Conservation (phyloP, 2,113 vertebrate genomes). For the Psittacula cyanocephala region DNA sequence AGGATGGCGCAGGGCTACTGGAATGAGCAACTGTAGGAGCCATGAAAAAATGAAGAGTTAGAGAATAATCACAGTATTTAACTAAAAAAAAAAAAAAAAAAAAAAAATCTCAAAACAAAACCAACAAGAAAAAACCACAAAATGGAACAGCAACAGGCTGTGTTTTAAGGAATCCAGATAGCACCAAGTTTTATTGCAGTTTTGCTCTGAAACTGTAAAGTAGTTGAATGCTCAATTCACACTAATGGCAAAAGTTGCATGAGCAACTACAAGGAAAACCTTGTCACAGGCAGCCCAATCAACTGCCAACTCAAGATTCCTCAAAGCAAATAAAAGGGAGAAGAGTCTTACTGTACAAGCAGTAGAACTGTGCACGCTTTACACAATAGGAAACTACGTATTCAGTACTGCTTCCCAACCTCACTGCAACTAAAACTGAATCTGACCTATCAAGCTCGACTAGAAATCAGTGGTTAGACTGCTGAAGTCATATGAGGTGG, state of each 20-base stretch:
- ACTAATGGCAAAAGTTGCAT: neutral
- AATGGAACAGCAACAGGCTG: neutral
- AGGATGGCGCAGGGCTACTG: fast-evolving
- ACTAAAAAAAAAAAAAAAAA: neutral
- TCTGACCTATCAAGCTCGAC: neutral
- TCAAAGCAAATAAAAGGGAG: neutral
- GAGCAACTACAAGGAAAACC: neutral
- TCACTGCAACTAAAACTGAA: neutral
- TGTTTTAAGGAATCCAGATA: neutral
- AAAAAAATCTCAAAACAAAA: neutral
- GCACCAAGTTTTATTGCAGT: neutral
- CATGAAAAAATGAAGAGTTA: neutral
- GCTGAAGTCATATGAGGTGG: neutral
- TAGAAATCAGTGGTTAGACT: neutral
- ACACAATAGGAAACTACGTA: neutral
- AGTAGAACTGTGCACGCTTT: neutral
- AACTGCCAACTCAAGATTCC: neutral
- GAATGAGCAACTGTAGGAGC: fast-evolving
- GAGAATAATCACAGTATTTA: neutral
- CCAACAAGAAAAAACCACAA: neutral
- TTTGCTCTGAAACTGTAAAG: neutral
- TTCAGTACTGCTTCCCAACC: neutral
- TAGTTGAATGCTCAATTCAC: neutral
- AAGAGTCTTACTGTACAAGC: neutral
- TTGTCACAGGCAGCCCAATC: neutral